A percentile compares a stretch with the other conserved stretches of the same genome.
These are phyloP conservation scores for Acestrorhynchus altus DNA, from an alignment of 2,797 vertebrate genomes.

Conservation along the genomic window DNA sequence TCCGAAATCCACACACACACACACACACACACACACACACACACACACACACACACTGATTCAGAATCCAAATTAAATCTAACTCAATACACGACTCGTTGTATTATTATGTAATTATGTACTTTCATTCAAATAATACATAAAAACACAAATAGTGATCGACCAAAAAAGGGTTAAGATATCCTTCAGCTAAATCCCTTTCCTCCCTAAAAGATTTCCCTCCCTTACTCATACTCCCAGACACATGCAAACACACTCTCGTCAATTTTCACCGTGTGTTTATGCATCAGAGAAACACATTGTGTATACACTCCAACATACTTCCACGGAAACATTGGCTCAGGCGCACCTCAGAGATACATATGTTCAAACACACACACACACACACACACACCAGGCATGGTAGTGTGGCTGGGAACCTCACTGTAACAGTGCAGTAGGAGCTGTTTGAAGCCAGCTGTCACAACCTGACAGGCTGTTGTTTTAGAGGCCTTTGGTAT, in stretches of 20 bases:
- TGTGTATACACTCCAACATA: conserved; percentile 27
- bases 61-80: too few relatives aligned
- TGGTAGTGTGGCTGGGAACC: conserved; percentile 75
- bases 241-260: conserved; percentile 35
- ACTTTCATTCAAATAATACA: background rate
- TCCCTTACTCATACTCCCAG: background rate
- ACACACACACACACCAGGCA: conserved; percentile 37
- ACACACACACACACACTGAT: too few relatives aligned
- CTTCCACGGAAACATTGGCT: conserved; percentile 20
- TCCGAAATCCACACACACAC: too few relatives aligned
- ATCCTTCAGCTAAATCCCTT: conserved; percentile 1
- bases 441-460: conserved; percentile 87
- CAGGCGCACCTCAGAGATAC: conserved; percentile 43
- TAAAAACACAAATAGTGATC: background rate
- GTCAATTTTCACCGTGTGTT: background rate
- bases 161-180: background rate
- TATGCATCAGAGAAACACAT: background rate
- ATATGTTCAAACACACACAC: conserved; percentile 42
- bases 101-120: background rate
- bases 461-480: conserved; percentile 88
- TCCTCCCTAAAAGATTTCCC: conserved; percentile 7
- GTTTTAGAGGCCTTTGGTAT: conserved; percentile 87
- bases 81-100: too few relatives aligned
- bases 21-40: too few relatives aligned
- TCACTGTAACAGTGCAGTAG: conserved; percentile 78